Evolutionary conservation across 2,888 invertebrate genomes (phyloP), one percentile per base, ranked within the genome.

Genomic region (Drosophila mimetica): DNA sequence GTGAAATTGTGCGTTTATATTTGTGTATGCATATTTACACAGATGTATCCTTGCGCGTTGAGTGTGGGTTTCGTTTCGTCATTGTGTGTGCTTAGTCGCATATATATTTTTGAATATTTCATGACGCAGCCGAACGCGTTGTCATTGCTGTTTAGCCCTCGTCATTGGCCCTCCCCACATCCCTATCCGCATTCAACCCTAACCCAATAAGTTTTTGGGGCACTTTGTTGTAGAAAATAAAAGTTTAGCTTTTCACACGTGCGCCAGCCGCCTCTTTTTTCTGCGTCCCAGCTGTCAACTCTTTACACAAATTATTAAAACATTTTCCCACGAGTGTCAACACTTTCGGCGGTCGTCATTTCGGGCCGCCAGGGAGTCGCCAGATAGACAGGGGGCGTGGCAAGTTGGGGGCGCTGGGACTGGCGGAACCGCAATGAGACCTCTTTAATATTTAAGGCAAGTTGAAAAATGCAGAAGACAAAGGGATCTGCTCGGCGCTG

Each of bases 301-400:
- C 85, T 85, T 80, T 80, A 69, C 80, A 74, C 82, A 77, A 82
- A 86, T 85, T 85, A 85, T 85, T 85, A 82, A 86, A 85, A 74
- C 82, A 82, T 86, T 85, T 85, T 86, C 87, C 87, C 84, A 85
- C 77, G 87, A 73, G 85, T 82, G 82, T 82, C 87, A 85, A 85
- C 84, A 86, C 84, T 82, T 79, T 78, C 55, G 60, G 30, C 66
- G 55, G 66, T 47, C 64, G 72, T 60, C 63, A 59, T 67, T 61
- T 63, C 50, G 67, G 65, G 69, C 46, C 53, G 50, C 50, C 51
- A 30, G 63, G 67, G 60, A 55, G 53, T 32, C 47, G 52, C 39
- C 61, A 51, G 22, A 53, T 66, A 66, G 48, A 61, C 37, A 44
- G 4, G 44, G 22, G 28, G 41, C 25, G 22, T 48, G 39, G 42